Base-by-base conservation (phyloP, 1,140 invertebrate species). In the Alviniconcha marisindica region DNA sequence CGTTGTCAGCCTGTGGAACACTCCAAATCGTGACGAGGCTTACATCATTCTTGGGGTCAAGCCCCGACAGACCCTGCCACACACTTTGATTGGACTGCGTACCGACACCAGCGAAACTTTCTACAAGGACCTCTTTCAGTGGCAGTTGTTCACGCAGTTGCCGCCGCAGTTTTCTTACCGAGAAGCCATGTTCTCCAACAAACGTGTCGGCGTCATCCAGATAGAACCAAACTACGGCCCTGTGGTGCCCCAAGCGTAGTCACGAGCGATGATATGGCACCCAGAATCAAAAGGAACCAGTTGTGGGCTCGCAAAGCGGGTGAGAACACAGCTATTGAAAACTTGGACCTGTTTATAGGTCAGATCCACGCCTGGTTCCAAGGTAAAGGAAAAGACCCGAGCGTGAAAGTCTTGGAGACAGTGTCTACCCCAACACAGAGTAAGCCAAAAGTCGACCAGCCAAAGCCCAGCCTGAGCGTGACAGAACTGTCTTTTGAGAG, bases 1-100 rank as follows among this genome's bases (percentile, higher is more conserved):
- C 36, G 60, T 84, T 14, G 83, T 81, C 1, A 81, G 77, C 31
- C 21, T 84, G 48, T 84, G 83, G 83, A 84, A 84, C 71, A 84
- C 83, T 14, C 83, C 83, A 10, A n/a, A 66, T 14, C 69, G 77
- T 24, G 36, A 81, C 21, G 7, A 28, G 15, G 77, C 66, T 0
- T 69, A 73, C 56, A 81, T 84, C 42, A 28, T 84, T 1, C 38
- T 84, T 1, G 83, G 83, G 5, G 78, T 81, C 38, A 18, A 48
- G 12, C 33, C 18, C 28, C 2, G 71, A 15, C 42, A 4, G 2
- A 14, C 28, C 14, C 5, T 24, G 18, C 82, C 74, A 56, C 66
- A 84, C 36, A 31, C 24, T 0, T 33, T 84, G 42, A 51, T 77
- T 24, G 83, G 83, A 14, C 38, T 84, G 24, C n/a, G 31, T 21